phyloP scores from a whole-genome alignment of 1,140 invertebrate genomes.

The Brachionus asplanchnoidis region DNA sequence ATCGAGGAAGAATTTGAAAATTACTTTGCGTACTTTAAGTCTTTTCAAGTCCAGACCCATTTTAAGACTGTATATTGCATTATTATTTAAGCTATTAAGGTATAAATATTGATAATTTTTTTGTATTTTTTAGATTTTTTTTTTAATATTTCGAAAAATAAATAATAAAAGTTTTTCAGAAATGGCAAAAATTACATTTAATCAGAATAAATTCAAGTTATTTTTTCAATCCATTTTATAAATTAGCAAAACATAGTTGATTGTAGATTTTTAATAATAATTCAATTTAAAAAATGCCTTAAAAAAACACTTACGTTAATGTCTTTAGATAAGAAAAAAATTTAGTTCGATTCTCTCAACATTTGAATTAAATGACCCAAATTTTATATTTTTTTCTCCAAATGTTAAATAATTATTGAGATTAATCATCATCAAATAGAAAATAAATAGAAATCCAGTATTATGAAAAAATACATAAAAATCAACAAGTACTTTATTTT shows the following conservation, averaged over 20 bases:
- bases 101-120: constrained; percentile 31
- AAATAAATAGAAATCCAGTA: too few species aligned
- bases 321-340: too few species aligned
- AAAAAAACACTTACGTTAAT: not conserved
- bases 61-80: constrained; percentile 15
- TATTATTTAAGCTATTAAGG: not conserved
- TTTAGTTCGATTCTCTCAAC: too few species aligned
- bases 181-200: not conserved
- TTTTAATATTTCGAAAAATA: not conserved
- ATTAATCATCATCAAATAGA: too few species aligned
- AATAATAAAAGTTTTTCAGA: not conserved
- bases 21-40: not conserved
- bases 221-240: too few species aligned
- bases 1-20: not conserved
- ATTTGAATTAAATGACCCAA: too few species aligned
- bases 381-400: too few species aligned
- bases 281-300: not conserved
- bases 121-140: not conserved
- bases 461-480: too few species aligned
- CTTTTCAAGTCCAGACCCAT: not conserved
- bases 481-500: too few species aligned
- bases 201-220: not conserved
- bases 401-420: too few species aligned
- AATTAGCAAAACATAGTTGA: too few species aligned
- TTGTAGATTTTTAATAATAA: not conserved